Conservation (phyloP, 2,888 invertebrate genomes). For the Drosophila imparisetae region DNA sequence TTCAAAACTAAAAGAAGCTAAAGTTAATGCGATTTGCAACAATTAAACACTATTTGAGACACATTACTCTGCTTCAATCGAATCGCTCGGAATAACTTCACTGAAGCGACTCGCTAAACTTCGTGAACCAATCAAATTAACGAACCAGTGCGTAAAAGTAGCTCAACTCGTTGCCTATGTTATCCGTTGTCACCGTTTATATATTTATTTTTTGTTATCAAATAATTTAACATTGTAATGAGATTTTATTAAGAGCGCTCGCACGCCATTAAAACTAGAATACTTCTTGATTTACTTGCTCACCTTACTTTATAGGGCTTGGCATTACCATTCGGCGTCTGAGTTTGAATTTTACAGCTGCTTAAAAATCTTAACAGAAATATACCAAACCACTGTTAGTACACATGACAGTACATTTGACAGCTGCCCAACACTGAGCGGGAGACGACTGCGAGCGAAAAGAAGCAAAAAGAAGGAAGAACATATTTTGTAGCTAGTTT, state of each 20-base stretch:
- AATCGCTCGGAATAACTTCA: conserved; percentile 15
- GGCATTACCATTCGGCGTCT: neutral
- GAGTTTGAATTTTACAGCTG: conserved; percentile 13
- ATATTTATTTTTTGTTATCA: neutral
- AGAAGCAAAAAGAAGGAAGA: conserved; percentile 29
- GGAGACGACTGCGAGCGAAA: conserved; percentile 34
- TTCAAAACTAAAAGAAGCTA: conserved; percentile 31
- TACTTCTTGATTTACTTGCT: neutral
- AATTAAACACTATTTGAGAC: conserved; percentile 54
- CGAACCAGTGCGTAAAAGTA: conserved; percentile 6
- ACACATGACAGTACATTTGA: conserved; percentile 3
- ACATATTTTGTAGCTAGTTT: conserved; percentile 50
- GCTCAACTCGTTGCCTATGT: conserved; percentile 6
- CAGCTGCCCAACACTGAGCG: conserved; percentile 35
- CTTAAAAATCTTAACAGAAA: conserved; percentile 13
- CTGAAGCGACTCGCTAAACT: conserved; percentile 15
- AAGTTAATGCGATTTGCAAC: conserved; percentile 51
- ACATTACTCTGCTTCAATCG: conserved; percentile 41
- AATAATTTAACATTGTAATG: conserved; percentile 1
- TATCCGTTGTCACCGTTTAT: neutral
- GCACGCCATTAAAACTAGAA: neutral
- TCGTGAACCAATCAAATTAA: conserved; percentile 1
- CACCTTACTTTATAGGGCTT: neutral
- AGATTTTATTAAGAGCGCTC: neutral
- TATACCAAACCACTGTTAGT: conserved; percentile 13